A percentile compares a stretch with the other conserved stretches of the same genome.
These are phyloP conservation scores for Tanaodytes sp. DNA, from an alignment of 2,888 invertebrate species.

Conservation along the genomic window DNA sequence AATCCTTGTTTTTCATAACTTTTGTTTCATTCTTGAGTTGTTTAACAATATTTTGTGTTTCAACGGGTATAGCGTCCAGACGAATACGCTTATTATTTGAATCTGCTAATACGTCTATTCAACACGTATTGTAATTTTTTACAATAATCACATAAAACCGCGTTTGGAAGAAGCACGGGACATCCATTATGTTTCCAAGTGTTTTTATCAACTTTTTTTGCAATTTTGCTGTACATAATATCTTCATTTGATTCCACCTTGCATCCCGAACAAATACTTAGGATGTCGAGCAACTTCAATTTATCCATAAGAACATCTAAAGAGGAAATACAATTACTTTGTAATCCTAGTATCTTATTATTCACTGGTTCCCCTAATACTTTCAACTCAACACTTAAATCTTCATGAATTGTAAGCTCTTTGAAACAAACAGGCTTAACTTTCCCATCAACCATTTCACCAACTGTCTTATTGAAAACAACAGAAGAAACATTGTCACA, in stretches of 20 bases:
- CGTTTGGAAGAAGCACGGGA: conserved; percentile 6
- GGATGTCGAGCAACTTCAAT: neutral
- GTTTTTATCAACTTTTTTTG: conserved; percentile 5
- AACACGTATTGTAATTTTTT: conserved; percentile 10
- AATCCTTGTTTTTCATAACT: no score
- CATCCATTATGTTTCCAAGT: conserved; percentile 19
- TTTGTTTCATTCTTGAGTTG: no score
- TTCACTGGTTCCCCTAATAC: neutral
- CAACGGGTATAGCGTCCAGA: no score
- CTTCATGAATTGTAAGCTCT: conserved; percentile 5
- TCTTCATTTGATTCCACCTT: neutral
- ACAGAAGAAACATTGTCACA: neutral
- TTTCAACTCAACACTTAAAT: conserved; percentile 1
- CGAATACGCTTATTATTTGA: no score
- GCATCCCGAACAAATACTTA: conserved; percentile 10
- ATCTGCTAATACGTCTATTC: no score
- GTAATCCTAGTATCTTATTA: neutral
- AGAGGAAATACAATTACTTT: neutral
- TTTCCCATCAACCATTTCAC: conserved; percentile 5
- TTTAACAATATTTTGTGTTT: no score
- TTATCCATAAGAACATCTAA: neutral
- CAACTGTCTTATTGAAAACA: conserved; percentile 14
- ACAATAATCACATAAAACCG: conserved; percentile 6
- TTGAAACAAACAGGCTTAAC: conserved; percentile 1
- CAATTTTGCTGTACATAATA: neutral